Evolutionary conservation across 2,113 vertebrate genomes (phyloP).

Genomic region (Archocentrus centrarchus): DNA sequence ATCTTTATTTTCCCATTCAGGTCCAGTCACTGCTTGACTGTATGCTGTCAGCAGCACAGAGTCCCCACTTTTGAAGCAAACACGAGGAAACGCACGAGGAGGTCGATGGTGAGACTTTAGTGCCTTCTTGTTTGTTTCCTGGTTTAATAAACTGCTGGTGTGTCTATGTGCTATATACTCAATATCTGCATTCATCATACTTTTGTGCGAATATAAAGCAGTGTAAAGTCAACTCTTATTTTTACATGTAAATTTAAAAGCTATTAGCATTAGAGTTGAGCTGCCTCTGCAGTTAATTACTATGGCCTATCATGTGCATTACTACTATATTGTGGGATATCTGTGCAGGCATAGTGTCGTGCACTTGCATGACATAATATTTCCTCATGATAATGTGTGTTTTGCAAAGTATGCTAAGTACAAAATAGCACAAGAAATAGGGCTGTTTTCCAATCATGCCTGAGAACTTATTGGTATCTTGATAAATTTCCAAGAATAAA

Average conservation of each 20-base stretch:
- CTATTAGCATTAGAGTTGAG: rapidly evolving
- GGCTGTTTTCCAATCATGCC: not conserved
- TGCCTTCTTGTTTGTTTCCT: not conserved
- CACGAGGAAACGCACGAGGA: constrained; percentile 47
- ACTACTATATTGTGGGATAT: not conserved
- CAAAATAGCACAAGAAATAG: not conserved
- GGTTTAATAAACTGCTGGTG: not conserved
- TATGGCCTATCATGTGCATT: not conserved
- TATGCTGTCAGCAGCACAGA: not conserved
- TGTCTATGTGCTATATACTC: not conserved
- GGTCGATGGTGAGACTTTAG: not conserved
- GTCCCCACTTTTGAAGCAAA: not conserved
- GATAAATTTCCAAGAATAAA: not conserved
- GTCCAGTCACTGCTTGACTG: not conserved
- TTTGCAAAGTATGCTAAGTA: not conserved
- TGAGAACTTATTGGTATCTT: not conserved
- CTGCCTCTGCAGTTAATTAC: not conserved
- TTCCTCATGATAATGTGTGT: too few species aligned
- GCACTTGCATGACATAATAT: too few species aligned
- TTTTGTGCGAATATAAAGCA: not conserved
- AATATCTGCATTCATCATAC: not conserved
- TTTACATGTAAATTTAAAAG: not conserved
- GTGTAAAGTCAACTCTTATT: not conserved
- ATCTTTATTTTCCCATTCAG: not conserved
- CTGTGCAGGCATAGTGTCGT: not conserved